Evolutionary conservation across 1,140 invertebrate species (phyloP).

Genomic region (Fopius arisanus): DNA sequence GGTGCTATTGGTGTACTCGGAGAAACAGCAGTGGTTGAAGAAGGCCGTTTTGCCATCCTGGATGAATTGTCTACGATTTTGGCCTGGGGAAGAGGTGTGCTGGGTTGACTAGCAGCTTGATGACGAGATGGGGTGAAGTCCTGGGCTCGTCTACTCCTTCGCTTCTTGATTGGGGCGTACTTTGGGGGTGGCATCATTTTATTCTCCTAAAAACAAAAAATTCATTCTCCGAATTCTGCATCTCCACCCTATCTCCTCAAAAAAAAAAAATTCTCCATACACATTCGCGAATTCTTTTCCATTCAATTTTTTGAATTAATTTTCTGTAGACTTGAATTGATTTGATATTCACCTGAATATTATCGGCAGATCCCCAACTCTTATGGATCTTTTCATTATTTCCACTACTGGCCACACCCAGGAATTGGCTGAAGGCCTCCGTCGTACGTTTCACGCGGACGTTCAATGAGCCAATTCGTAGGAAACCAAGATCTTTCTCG

Average conservation of each 20-base stretch:
- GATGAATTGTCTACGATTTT: slow-evolving; percentile 41
- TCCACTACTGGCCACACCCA: slow-evolving; percentile 74
- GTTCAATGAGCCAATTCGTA: slow-evolving; percentile 90
- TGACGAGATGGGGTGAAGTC: slow-evolving; percentile 58
- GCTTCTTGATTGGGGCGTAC: slow-evolving; percentile 70
- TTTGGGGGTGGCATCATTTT: slow-evolving; percentile 78
- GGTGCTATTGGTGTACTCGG: slow-evolving; percentile 44
- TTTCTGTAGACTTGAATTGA: too few relatives aligned
- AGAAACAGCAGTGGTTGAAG: slow-evolving; percentile 67
- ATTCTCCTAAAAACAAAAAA: slow-evolving; percentile 50
- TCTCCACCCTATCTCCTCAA: too few relatives aligned
- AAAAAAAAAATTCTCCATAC: too few relatives aligned
- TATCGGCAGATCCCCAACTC: slow-evolving; percentile 87
- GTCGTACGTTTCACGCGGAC: slow-evolving; percentile 91
- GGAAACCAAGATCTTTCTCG: slow-evolving; percentile 88
- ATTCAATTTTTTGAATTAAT: too few relatives aligned
- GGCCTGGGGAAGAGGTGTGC: slow-evolving; percentile 51
- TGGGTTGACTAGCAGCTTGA: slow-evolving; percentile 51
- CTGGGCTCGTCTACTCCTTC: slow-evolving; percentile 69
- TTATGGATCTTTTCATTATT: slow-evolving; percentile 75
- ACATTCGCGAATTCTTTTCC: too few relatives aligned
- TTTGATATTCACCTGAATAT: slow-evolving; percentile 70
- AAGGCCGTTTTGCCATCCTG: slow-evolving; percentile 43
- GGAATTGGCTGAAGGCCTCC: slow-evolving; percentile 87
- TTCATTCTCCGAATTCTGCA: slow-evolving; percentile 12